Evolutionary conservation across 2,113 vertebrate genomes (phyloP), one percentile per base, ranked within the genome.

Genomic region (Pomatorhinus ruficollis): DNA sequence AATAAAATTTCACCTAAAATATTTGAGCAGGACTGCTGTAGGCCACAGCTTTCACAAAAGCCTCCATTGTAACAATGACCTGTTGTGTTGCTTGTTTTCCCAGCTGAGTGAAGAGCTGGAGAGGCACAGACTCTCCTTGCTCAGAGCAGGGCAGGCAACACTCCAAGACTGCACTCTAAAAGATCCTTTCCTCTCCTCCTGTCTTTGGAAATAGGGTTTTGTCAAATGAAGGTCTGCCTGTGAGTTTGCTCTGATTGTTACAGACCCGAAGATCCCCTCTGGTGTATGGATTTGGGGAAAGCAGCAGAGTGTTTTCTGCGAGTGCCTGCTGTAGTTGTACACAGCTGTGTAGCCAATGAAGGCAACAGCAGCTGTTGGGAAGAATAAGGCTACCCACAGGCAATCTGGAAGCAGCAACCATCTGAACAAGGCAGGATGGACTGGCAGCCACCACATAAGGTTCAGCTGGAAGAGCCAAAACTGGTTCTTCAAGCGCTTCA

Each of bases 321-420:
- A 50, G 12, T 54, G 35, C 25, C 15, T 81, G 59, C 49, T 59
- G 30, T 5, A n/a, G 18, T 0, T 12, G 8, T 25, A 25, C 13
- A 30, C 20, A 63, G 2, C 0, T 40, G 9, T 9, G 7, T 6
- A 47, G 52, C 6, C 30, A n/a, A 2, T 9, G 22, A 25, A 50
- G 33, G 25, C 2, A 14, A 37, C 4, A 49, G 61, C n/a, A 49
- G 4, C 33, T 15, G 2, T 0, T 5, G 30, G 37, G 30, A 42
- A 5, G 16, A 59, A 2, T 1, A 28, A 15, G 12, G n/a, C 16
- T 22, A 25, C 19, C 15, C 30, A n/a, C 5, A 56, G 23, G 37
- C 45, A 45, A 11, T 31, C 47, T 6, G 17, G 4, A 37, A 49
- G 17, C 39, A 57, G 50, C 22, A 60, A 1, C 10, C 47, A 42